phyloP scores from a whole-genome alignment of 2,113 vertebrate species.

The Amphilophus citrinellus region DNA sequence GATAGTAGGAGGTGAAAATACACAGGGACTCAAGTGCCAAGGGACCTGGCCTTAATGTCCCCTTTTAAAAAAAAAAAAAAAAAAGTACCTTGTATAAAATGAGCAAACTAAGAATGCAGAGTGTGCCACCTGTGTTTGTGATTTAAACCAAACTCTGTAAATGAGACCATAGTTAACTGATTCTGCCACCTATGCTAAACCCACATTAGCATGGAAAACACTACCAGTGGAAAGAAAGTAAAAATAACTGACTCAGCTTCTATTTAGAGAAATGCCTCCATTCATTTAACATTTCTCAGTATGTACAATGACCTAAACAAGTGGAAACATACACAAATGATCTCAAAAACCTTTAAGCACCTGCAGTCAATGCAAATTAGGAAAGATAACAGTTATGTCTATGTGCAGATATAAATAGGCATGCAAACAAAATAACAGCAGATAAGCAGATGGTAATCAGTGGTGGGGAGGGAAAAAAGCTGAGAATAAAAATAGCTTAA shows the following conservation, averaged over 20 bases:
- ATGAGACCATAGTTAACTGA: neutral
- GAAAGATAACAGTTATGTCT: neutral
- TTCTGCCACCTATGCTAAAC: neutral
- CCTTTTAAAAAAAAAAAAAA: neutral
- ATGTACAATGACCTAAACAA: conserved; percentile 23
- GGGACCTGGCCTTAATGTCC: neutral
- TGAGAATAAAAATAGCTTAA: neutral
- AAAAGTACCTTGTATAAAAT: neutral
- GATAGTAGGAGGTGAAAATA: too few relatives aligned
- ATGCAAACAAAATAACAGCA: conserved; percentile 25
- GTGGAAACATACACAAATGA: conserved; percentile 16
- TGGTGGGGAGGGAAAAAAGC: neutral
- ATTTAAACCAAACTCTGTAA: neutral
- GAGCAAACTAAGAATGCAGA: neutral
- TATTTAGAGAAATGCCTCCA: conserved; percentile 26
- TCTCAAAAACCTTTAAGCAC: neutral
- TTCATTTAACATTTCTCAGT: neutral
- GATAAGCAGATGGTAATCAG: conserved; percentile 9
- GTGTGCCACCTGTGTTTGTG: neutral
- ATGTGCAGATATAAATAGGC: conserved; percentile 14
- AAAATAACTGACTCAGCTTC: conserved; percentile 8
- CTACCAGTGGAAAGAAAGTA: conserved; percentile 29
- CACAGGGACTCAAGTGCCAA: neutral
- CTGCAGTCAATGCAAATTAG: conserved; percentile 39
- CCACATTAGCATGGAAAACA: conserved; percentile 22